Base-by-base conservation (phyloP, 2,888 invertebrate species). In the Phyllotreta cruciferae region DNA sequence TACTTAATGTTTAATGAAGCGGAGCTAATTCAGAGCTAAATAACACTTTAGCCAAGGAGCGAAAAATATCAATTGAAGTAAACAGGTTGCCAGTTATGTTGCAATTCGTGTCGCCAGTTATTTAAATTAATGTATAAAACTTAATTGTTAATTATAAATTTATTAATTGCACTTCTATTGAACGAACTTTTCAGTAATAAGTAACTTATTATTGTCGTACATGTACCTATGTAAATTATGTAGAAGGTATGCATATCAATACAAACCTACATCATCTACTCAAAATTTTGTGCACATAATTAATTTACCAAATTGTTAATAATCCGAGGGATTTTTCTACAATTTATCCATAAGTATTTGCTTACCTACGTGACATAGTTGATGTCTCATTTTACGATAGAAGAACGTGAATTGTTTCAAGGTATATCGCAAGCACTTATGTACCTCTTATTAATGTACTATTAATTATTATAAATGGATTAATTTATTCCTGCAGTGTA, bases 41-140 rank as follows among this genome's bases (percentile, higher is more conserved):
- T 56, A 56, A 47, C 45, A 56, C 47, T 47, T 45, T 47, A 56
- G 37, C 45, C 34, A 38, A 24, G 37, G 47, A 47, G 34, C 24
- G 34, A 47, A 47, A 57, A 47, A 57, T 57, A 24, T 24, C 24
- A 49, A 57, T 57, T 47, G 34, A 57, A 37, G 47, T 57, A 57
- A 57, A 39, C 39, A 49, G 49, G 57, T 57, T 57, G 47, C n/a
- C 36, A 34, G 49, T 24, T 39, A 11, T 57, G 49, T 37, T 41
- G 49, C 36, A 57, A 57, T 34, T 39, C 37, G 34, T 49, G 57
- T 57, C 57, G 57, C 57, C 49, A 34, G 9, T n/a, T 37, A 57
- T 57, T 57, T 42, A 49, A 57, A 57, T 57, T 24, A 56, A 11
- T 24, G 24, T 24, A 24, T 24, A 24, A 24, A 24, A 24, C 24